Conservation (phyloP, 2,113 vertebrate genomes). For the Nothocercus nigrocapillus region DNA sequence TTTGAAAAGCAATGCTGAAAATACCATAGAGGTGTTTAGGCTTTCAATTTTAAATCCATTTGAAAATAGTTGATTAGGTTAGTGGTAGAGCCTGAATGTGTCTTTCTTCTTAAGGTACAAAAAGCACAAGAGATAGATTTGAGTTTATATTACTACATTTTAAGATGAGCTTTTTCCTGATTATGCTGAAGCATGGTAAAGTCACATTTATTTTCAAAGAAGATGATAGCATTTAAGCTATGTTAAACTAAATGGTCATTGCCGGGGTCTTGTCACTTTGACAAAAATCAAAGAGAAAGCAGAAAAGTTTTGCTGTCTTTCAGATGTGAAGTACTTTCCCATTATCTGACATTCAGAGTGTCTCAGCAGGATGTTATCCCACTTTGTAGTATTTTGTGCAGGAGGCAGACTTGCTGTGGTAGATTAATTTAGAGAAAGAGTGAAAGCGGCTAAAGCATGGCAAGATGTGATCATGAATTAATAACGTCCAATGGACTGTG, state of each 20-base stretch:
- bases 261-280: too few species aligned
- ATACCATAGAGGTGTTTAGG: neutral
- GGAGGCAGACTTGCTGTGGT: conserved; percentile 22
- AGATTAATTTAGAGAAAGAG: conserved; percentile 45
- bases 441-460: neutral
- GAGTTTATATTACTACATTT: neutral
- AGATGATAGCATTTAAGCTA: neutral
- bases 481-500: conserved; percentile 64
- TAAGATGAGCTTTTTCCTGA: neutral
- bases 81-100: neutral
- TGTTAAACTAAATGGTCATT: neutral
- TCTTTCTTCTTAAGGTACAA: neutral
- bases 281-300: neutral
- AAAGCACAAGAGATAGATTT: neutral
- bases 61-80: neutral
- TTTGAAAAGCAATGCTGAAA: neutral
- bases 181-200: neutral
- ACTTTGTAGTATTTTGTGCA: conserved; percentile 46
- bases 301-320: neutral
- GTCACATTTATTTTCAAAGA: neutral
- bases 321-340: neutral
- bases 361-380: conserved; percentile 59
- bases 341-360: neutral
- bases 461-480: conserved; percentile 65
- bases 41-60: neutral